Conservation (phyloP, 2,888 invertebrate species). For the Tetranychus piercei region DNA sequence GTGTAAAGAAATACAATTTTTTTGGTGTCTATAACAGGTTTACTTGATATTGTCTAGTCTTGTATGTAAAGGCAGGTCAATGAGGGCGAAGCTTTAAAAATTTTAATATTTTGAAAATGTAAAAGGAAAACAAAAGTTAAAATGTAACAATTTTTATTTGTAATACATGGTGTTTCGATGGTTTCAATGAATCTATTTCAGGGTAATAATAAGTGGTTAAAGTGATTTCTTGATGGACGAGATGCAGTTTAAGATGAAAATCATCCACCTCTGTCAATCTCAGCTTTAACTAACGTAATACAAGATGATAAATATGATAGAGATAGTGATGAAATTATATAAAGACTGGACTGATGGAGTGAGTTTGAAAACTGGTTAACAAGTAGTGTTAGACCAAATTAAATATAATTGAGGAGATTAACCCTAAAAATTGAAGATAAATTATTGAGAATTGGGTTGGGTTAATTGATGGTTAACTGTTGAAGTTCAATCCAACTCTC, state of each 20-base stretch:
- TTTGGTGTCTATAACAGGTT: too few species aligned
- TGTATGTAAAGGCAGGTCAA: too few species aligned
- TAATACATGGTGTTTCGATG: background rate
- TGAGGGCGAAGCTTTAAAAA: too few species aligned
- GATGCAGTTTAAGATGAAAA: background rate
- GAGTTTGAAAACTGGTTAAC: too few species aligned
- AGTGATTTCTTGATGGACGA: background rate
- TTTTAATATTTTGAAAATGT: too few species aligned
- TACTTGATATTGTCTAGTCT: too few species aligned
- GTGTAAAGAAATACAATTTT: too few species aligned
- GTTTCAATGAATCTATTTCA: too few species aligned
- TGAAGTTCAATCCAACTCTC: background rate
- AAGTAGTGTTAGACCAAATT: background rate
- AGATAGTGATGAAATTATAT: background rate
- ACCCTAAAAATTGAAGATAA: background rate
- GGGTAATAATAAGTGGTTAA: background rate
- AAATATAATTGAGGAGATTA: background rate
- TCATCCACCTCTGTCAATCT: background rate
- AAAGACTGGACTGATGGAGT: background rate
- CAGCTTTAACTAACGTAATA: background rate
- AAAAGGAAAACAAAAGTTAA: background rate
- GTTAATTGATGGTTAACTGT: background rate
- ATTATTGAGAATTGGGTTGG: background rate
- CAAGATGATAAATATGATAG: background rate
- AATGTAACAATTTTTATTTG: background rate